Base-by-base conservation (phyloP, 1,140 invertebrate genomes). In the Thaumatotibia leucotreta region DNA sequence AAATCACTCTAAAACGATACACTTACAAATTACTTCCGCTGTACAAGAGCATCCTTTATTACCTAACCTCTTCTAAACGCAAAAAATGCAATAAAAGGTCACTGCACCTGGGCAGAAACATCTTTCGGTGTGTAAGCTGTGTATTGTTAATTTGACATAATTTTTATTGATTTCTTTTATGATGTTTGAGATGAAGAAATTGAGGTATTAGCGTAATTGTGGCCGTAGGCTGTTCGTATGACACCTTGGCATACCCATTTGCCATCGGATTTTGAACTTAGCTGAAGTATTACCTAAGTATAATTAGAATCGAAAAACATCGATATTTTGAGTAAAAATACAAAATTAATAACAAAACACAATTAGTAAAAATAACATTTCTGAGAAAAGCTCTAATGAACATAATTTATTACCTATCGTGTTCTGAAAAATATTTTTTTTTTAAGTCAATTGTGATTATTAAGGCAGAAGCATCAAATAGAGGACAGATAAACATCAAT, bases 21-120 rank as follows among this genome's bases (percentile, higher is more conserved):
- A 45, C 39, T 45, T 20, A 79, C 66, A 74, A 75, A 74, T 76
- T 66, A 69, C 78, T 83, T 84, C 82, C 82, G 71, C 66, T 72
- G n/a, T 32, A 75, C 29, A 67, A 80, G 76, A 61, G 65, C 69
- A 64, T 72, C 72, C 67, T 73, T 66, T 61, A 77, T 72, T 67
- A 69, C 62, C 49, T 71, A 68, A 29, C 69, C 66, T 50, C 67
- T 72, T 68, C 61, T 45, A 45, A 45, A 45, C 39, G 17, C 39
- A 45, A 68, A 68, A 62, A 67, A 72, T 39, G 27, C 54, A 61
- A 74, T 67, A 72, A 69, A 63, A 58, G 32, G 33, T 72, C 62
- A 72, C 67, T 69, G 14, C 79, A 80, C 77, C 76, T 82, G 80
- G 80, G 35, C 45, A 67, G 39, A 20, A 45, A 45, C 39, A 45